Percentiles rank a stretch among this genome's conserved stretches.
These are phyloP conservation scores for Oryctolagus cuniculus DNA, from an alignment of 2,113 vertebrate species.

Conservation along the genomic window DNA sequence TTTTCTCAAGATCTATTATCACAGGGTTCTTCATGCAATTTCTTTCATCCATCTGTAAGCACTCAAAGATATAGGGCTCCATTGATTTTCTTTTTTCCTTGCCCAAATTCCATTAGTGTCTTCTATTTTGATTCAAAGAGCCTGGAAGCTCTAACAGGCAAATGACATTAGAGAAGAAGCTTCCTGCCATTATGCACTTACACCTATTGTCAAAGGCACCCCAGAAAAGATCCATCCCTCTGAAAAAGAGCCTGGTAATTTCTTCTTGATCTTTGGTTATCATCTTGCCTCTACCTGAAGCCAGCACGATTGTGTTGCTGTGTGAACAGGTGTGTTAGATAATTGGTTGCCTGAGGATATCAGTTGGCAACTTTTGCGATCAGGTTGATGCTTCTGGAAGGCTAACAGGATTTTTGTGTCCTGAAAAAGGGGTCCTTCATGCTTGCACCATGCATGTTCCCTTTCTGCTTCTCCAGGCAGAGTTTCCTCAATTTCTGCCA, in stretches of 20 bases:
- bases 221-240: slow-evolving; percentile 44
- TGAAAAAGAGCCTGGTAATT: slow-evolving; percentile 11
- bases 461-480: not conserved
- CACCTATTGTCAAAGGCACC: slow-evolving; percentile 42
- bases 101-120: slow-evolving; percentile 71
- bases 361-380: not conserved
- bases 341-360: slow-evolving; percentile 29
- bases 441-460: not conserved
- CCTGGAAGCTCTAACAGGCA: slow-evolving; percentile 27
- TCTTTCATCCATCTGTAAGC: slow-evolving; percentile 37
- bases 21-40: not conserved
- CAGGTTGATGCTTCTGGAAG: not conserved
- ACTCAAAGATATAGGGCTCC: slow-evolving; percentile 48
- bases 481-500: slow-evolving; percentile 41
- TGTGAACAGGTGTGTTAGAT: not conserved
- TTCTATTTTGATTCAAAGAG: slow-evolving; percentile 63
- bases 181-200: slow-evolving; percentile 42
- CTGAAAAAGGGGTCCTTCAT: not conserved
- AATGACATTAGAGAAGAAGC: slow-evolving; percentile 22
- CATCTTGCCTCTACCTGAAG: slow-evolving; percentile 11
- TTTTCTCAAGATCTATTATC: slow-evolving; percentile 29
- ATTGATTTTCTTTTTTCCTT: slow-evolving; percentile 61
- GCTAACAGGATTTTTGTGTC: not conserved
- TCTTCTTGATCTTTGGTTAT: slow-evolving; percentile 28
- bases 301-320: not conserved